Evolutionary conservation across 2,888 invertebrate species (phyloP).

Genomic region (Polyommatus icarus): DNA sequence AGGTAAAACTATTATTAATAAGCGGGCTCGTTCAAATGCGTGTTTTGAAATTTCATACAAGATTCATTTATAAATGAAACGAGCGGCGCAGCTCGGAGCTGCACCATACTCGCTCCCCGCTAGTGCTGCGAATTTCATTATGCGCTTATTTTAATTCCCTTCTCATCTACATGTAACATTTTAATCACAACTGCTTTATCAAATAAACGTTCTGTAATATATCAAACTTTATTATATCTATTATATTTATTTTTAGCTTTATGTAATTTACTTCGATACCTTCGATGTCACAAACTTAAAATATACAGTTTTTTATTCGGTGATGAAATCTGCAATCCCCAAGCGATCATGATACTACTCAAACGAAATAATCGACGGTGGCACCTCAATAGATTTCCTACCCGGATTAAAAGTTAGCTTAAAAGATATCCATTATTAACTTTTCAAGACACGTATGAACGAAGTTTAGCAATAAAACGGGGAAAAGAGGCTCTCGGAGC

Average conservation of each 20-base stretch:
- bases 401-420: constrained; percentile 41
- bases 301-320: not conserved
- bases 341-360: not conserved
- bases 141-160: not conserved
- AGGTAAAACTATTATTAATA: constrained; percentile 27
- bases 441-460: constrained; percentile 68
- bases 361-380: not conserved
- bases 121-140: constrained; percentile 10
- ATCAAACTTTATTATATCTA: not conserved
- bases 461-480: constrained; percentile 74
- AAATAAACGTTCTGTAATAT: not conserved
- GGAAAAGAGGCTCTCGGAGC: constrained; percentile 66
- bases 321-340: not conserved
- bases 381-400: constrained; percentile 31
- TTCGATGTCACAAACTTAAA: not conserved
- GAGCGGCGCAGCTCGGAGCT: not conserved
- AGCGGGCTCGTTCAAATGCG: constrained; percentile 13
- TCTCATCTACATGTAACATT: not conserved
- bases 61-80: constrained; percentile 25
- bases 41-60: constrained; percentile 10
- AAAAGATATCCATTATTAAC: constrained; percentile 54
- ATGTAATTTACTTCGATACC: not conserved
- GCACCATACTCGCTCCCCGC: not conserved
- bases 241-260: not conserved
- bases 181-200: not conserved